Evolutionary conservation across 2,888 invertebrate genomes (phyloP), one percentile per base, ranked within the genome.

Genomic region (Micropterix aruncella): DNA sequence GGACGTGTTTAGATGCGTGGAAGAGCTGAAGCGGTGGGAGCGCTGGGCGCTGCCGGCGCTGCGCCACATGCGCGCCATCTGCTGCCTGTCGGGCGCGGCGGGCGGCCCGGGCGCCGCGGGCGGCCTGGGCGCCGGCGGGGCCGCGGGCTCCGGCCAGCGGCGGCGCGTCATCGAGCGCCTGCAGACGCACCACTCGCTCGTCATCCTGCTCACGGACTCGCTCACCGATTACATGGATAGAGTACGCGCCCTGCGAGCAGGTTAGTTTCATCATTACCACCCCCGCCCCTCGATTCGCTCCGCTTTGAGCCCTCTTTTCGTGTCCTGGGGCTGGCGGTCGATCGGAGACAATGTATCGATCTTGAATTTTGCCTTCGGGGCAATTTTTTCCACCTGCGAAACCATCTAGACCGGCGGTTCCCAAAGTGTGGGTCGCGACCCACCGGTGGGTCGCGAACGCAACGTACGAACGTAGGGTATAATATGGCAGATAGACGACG

Each of bases 11-110:
- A 70, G 70, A 49, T 92, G 95, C 61, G 93, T 96, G n/a, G 92
- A 92, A 52, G 95, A 96, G 62, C 63, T 96, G 47, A 88, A 89
- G 60, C 80, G 78, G 43, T 82, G 82, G 38, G 90, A 89, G 55
- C 81, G 80, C 51, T 96, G 95, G 95, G 95, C 90, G 16, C 62
- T 96, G 54, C 95, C 96, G 1, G 93, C 95, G 3, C 68, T 96
- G 50, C 94, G 95, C 61, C 87, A 95, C 66, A 95, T 96, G 61
- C 78, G 89, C 27, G 95, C 96, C 63, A 95, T 96, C 52, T 95
- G 95, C 62, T 86, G 88, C 57, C 73, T 95, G 52, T 81, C 87
- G 38, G 81, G 79, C 53, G 77, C 82, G 57, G 2, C 38, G 2
- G 42, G 42, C 2, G 37, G 9, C 16, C 62, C 63, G 55, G 58